Conservation (phyloP, 2,888 invertebrate species). For the Himalopsyche kuldschensis region DNA sequence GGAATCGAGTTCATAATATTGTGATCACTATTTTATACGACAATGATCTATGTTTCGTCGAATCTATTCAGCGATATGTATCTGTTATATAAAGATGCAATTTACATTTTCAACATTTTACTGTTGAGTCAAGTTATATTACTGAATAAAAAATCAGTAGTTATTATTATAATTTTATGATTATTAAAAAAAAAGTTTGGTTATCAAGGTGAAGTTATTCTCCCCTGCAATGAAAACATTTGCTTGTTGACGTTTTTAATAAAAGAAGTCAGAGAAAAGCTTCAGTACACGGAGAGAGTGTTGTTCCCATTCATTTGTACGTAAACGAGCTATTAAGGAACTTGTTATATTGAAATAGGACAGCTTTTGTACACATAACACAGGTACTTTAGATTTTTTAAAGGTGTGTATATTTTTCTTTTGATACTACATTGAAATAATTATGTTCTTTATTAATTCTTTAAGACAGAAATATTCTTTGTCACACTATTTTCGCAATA, state of each 20-base stretch:
- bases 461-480: not conserved
- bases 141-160: too few species aligned
- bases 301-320: not conserved
- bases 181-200: too few species aligned
- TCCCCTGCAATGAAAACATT: not conserved
- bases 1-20: too few species aligned
- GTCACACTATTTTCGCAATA: not conserved
- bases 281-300: not conserved
- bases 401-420: not conserved
- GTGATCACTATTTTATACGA: too few species aligned
- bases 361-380: not conserved
- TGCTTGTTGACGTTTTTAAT: not conserved
- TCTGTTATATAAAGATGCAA: too few species aligned
- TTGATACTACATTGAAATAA: not conserved
- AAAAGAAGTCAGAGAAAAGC: not conserved
- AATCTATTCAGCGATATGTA: too few species aligned
- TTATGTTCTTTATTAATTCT: not conserved
- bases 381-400: not conserved
- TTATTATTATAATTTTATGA: too few species aligned
- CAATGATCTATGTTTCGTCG: too few species aligned
- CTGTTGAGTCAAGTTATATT: too few species aligned
- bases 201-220: not conserved
- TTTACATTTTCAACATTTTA: too few species aligned
- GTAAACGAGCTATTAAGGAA: not conserved
- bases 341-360: not conserved